These are phyloP conservation scores for Sebastes variabilis DNA, from an alignment of 2,797 vertebrate genomes.

Conservation along the genomic window DNA sequence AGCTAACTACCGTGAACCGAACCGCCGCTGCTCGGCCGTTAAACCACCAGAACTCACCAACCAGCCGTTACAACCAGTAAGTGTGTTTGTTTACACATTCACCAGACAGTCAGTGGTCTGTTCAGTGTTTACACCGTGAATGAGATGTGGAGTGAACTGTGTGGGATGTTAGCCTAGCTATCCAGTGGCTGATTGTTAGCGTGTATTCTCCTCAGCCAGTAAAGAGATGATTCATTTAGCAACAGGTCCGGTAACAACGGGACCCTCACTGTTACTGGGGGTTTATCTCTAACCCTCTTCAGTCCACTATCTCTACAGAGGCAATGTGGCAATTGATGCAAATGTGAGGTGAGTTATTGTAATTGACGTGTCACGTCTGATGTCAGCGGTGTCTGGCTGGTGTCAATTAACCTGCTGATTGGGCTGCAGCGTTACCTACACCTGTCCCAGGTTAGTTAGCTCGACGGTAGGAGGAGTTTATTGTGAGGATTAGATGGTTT, in stretches of 20 bases:
- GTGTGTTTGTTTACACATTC: constrained; percentile 5
- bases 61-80: constrained; percentile 44
- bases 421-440: not conserved
- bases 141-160: not conserved
- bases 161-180: constrained; percentile 6
- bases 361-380: constrained; percentile 25
- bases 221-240: not conserved
- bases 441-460: not conserved
- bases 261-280: too few species aligned
- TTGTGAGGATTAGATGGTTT: too few species aligned
- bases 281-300: rapidly evolving
- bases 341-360: not conserved
- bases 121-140: rapidly evolving
- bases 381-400: constrained; percentile 30
- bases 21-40: constrained; percentile 18
- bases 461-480: not conserved
- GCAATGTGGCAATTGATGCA: not conserved
- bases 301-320: too few species aligned
- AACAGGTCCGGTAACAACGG: rapidly evolving
- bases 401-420: constrained; percentile 74
- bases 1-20: constrained; percentile 63
- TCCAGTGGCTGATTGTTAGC: constrained; percentile 3
- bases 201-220: not conserved
- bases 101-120: rapidly evolving
- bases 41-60: not conserved